Evolutionary conservation across 1,140 invertebrate species (phyloP), one percentile per base, ranked within the genome.

Genomic region (Drosophila arizonae): DNA sequence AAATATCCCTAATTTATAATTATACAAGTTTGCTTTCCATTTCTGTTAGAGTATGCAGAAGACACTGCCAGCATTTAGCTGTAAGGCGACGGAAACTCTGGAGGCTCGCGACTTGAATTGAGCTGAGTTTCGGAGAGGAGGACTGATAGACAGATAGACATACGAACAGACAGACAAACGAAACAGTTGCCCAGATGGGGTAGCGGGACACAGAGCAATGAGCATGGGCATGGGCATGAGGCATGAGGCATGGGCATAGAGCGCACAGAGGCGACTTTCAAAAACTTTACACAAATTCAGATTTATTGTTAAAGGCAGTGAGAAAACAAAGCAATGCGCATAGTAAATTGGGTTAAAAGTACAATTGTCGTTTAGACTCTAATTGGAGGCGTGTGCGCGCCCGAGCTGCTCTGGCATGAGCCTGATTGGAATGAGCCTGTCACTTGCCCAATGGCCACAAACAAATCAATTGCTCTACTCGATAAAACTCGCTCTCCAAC

Each of bases 291-390:
- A 79, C 82, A 82, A 39, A 87, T 87, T 81, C 64, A 86, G 66
- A 87, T 87, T 87, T 87, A 87, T 88, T 72, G 84, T 82, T 82
- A 79, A 79, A 88, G 45, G 68, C 66, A 26, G 48, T 72, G 72
- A 6, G 45, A 50, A 65, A 68, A 68, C 43, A 75, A 86, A 79
- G 81, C 78, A 71, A 71, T 70, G 81, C 76, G 28, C 50, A 56
- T 61, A 66, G 60, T 87, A 87, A 87, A 87, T 87, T 87, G 82
- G 82, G 82, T 87, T 87, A 86, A 86, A 86, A 86, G 82, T 86
- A 87, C 82, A 87, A 87, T 87, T 87, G 82, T 87, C 82, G 72
- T 87, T 87, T 87, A 87, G 76, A 72, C 82, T 87, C 82, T 87
- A 87, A 87, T 87, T 87, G 82, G 82, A 87, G 82, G 82, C 82